A percentile compares a stretch with the other conserved stretches of the same genome.
Evolutionary conservation across 2,888 invertebrate genomes (phyloP).

Genomic region (Rhorus exstirpatorius): DNA sequence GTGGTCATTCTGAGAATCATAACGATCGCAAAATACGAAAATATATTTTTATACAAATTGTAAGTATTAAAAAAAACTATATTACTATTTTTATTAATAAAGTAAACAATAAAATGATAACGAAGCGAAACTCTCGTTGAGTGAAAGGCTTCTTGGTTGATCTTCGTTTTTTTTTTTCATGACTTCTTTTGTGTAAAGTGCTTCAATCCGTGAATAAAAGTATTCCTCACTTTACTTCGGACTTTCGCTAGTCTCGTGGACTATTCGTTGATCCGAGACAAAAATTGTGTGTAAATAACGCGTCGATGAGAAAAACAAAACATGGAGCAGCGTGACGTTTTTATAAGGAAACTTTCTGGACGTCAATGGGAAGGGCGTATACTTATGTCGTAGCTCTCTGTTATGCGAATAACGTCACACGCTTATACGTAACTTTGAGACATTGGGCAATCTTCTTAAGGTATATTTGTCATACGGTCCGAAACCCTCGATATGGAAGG

Average conservation of each 20-base stretch:
- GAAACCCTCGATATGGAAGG: too few species aligned
- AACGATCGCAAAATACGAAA: neutral
- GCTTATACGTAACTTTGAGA: conserved; percentile 60
- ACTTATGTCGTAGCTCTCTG: conserved; percentile 50
- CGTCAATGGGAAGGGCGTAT: conserved; percentile 30
- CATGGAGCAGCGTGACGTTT: conserved; percentile 8
- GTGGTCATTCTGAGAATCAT: neutral
- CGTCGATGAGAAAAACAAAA: conserved; percentile 21
- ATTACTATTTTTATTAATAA: neutral
- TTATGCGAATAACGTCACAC: conserved; percentile 67
- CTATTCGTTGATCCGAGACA: conserved; percentile 30
- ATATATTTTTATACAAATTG: neutral
- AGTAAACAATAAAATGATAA: conserved; percentile 1
- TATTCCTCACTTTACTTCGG: neutral
- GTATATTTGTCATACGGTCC: too few species aligned
- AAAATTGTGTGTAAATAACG: neutral
- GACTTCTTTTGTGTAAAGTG: conserved; percentile 15
- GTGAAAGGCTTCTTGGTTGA: conserved; percentile 29
- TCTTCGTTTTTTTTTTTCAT: conserved; percentile 17
- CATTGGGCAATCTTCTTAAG: conserved; percentile 40
- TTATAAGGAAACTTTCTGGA: conserved; percentile 44
- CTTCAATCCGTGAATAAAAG: conserved; percentile 19
- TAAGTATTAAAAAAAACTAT: neutral
- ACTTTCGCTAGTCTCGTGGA: conserved; percentile 15
- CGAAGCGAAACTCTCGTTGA: conserved; percentile 12